Percentiles rank a stretch among this genome's conserved stretches.
phyloP scores from a whole-genome alignment of 2,113 vertebrate species.

The Acinonyx jubatus region DNA sequence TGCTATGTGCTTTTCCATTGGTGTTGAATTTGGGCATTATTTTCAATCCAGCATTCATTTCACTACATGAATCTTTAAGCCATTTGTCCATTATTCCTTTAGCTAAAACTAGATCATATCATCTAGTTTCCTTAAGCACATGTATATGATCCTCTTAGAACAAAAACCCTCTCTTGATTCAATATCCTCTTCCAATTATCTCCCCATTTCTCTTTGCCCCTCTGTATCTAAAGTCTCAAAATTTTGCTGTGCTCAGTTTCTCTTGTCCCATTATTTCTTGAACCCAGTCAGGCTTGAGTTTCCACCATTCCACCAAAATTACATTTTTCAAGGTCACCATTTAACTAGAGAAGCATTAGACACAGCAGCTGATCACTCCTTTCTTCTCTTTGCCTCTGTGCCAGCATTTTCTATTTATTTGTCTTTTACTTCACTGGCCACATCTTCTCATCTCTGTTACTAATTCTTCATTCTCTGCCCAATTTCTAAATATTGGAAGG shows the following conservation, averaged over 20 bases:
- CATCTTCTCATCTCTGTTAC: not conserved
- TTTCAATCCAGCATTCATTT: not conserved
- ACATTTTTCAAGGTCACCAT: not conserved
- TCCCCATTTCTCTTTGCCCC: not conserved
- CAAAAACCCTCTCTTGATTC: not conserved
- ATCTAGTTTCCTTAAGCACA: not conserved
- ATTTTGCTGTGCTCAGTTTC: not conserved
- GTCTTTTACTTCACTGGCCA: not conserved
- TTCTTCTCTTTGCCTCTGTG: not conserved
- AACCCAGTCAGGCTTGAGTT: not conserved
- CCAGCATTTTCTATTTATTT: not conserved
- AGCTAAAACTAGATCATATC: not conserved
- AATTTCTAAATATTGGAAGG: not conserved
- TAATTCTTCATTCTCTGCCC: not conserved
- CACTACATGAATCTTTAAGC: not conserved
- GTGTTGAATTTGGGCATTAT: not conserved
- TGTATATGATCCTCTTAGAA: not conserved
- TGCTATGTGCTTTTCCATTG: not conserved
- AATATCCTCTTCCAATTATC: not conserved
- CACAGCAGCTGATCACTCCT: not conserved
- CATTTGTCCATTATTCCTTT: not conserved
- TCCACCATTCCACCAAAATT: not conserved
- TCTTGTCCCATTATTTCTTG: not conserved
- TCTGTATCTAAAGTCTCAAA: not conserved
- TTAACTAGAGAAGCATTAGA: not conserved